Conservation (phyloP, 1,140 invertebrate genomes). For the Cylas formicarius region DNA sequence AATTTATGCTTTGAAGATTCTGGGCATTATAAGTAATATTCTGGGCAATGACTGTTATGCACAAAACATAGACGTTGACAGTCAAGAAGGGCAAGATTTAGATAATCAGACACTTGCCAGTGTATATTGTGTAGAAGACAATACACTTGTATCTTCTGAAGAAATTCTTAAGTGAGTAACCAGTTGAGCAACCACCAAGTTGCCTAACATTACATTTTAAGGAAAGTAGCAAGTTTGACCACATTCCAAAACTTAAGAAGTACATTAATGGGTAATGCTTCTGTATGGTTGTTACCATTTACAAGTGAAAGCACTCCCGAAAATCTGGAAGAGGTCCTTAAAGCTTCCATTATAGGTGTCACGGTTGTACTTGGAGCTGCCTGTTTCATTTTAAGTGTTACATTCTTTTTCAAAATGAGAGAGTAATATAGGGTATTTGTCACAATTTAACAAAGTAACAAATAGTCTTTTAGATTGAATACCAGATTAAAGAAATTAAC, state of each 20-base stretch:
- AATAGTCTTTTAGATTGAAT: constrained; percentile 33
- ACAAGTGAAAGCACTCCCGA: no score
- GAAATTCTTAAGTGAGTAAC: constrained; percentile 14
- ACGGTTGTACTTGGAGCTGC: constrained; percentile 44
- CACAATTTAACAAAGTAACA: neutral
- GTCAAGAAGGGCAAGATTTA: constrained; percentile 6
- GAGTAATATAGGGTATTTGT: constrained; percentile 39
- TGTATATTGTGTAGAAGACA: constrained; percentile 14
- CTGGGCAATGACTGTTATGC: constrained; percentile 9
- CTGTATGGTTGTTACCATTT: no score
- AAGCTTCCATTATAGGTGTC: constrained; percentile 47
- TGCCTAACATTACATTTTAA: constrained; percentile 13
- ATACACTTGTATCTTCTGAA: neutral
- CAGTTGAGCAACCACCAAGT: neutral
- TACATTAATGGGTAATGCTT: no score
- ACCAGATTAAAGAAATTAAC: constrained; percentile 51
- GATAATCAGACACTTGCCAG: constrained; percentile 10
- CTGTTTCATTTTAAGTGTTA: constrained; percentile 44
- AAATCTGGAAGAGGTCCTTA: constrained; percentile 36
- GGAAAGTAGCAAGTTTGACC: constrained; percentile 22
- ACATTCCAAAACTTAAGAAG: constrained; percentile 15
- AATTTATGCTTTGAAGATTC: constrained; percentile 7
- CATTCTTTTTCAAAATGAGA: constrained; percentile 46
- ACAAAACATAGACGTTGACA: constrained; percentile 6
- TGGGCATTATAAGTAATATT: constrained; percentile 2